Base-by-base conservation (phyloP, 2,797 vertebrate genomes). In the Psittacula derbiana region DNA sequence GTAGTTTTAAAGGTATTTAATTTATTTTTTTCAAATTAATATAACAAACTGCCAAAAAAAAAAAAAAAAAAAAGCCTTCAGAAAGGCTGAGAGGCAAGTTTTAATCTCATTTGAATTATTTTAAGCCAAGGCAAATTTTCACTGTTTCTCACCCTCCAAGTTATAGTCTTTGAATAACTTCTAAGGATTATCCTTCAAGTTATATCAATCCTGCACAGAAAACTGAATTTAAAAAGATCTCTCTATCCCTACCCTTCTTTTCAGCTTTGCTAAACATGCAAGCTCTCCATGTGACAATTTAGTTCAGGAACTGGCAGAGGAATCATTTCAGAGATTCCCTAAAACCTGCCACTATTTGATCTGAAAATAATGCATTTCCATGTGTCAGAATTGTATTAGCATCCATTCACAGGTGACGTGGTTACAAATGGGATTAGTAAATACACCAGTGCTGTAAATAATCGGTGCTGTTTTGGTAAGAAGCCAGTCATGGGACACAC, bases 21-120 rank as follows among this genome's bases (percentile, higher is more conserved):
- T 40, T 40, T 40, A 40, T 40, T 40, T 40, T 40, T 14, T 40
- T 40, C 12, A 14, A 40, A 40, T 40, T 40, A 40, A 40, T 40
- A 40, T 14, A 40, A 40, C 40, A 40, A 40, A 40, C 40, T 40
- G 40, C 11, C 11, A 40, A 40, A 40, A 40, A 40, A 40, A 40
- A 40, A 43, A 43, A 43, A 43, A 41, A 43, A 46, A 91, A 86
- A 65, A n/a, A 25, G 4, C n/a, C 43, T 95, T 96, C 38, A 90
- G 85, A 95, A 88, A 58, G 50, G 23, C 8, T 88, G 78, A 83
- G 31, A 88, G 50, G 58, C 71, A 92, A 92, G 72, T 95, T 91
- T 50, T 96, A 89, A 91, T 91, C 88, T 92, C 41, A 36, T 92
- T 93, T 83, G n/a, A 60, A 80, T 57, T 92, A 61, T 90, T 94